Evolutionary conservation across 1,140 invertebrate species (phyloP).

Genomic region (Drosophila nasuta): DNA sequence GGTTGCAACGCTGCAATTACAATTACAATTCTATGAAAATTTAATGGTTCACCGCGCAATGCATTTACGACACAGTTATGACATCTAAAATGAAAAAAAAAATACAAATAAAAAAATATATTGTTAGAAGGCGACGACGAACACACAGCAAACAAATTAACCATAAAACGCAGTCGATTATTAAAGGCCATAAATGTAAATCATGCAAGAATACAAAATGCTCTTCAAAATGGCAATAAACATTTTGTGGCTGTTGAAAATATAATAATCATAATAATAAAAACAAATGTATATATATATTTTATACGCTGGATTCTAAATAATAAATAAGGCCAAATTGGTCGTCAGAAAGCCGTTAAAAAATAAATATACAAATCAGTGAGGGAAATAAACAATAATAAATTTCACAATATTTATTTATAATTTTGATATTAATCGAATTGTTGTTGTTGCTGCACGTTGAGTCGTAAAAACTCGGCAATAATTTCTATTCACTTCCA

Average conservation of each 20-base stretch:
- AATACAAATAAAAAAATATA: too few species aligned
- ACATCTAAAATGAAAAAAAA: conserved; percentile 38
- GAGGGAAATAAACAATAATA: conserved; percentile 6
- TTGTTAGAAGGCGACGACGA: conserved; percentile 11
- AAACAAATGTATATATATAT: conserved; percentile 28
- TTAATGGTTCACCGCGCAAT: conserved; percentile 33
- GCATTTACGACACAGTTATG: conserved; percentile 72
- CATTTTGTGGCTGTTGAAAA: conserved; percentile 37
- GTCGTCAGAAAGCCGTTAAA: conserved; percentile 22
- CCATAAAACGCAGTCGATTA: conserved; percentile 68
- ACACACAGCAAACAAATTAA: conserved; percentile 45
- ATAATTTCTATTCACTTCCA: conserved; percentile 21
- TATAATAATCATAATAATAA: conserved; percentile 49
- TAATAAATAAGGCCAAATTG: conserved; percentile 39
- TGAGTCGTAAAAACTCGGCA: conserved; percentile 27
- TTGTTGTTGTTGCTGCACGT: not conserved
- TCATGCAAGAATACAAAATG: conserved; percentile 46
- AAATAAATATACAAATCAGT: not conserved
- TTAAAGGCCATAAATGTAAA: conserved; percentile 76
- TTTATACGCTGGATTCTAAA: not conserved
- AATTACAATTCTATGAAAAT: conserved; percentile 41
- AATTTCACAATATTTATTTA: conserved; percentile 1
- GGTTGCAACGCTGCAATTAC: conserved; percentile 46
- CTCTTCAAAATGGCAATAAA: conserved; percentile 39
- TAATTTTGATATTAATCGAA: conserved; percentile 25